Conservation (phyloP, 2,888 invertebrate genomes). For the Nephrocerus scutellatus region DNA sequence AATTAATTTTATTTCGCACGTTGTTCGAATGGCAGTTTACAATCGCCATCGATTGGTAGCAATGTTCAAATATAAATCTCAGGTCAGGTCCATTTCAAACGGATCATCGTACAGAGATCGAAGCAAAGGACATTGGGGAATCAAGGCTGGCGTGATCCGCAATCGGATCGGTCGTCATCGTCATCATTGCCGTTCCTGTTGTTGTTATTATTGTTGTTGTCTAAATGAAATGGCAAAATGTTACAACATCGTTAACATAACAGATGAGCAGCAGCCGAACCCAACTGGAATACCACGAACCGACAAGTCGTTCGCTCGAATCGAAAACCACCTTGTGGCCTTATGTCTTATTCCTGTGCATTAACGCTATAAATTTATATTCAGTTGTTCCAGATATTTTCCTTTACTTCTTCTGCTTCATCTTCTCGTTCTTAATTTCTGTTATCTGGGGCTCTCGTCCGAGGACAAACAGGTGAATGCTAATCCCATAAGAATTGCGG, state of each 20-base stretch:
- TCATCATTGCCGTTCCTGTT: too few species aligned
- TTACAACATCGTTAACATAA: conserved; percentile 45
- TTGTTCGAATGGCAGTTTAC: conserved; percentile 43
- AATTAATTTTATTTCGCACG: conserved; percentile 40
- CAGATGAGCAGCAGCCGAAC: conserved; percentile 31
- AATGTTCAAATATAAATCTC: too few species aligned
- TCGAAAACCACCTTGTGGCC: too few species aligned
- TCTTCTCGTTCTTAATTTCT: conserved; percentile 19
- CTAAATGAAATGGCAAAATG: conserved; percentile 32
- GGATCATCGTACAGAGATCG: too few species aligned
- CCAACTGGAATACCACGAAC: background rate
- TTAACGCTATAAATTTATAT: conserved; percentile 17
- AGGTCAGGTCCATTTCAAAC: too few species aligned
- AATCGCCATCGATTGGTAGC: conserved; percentile 39
- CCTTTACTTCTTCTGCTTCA: conserved; percentile 21
- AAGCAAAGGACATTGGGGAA: too few species aligned
- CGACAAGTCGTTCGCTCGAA: too few species aligned
- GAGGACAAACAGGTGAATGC: conserved; percentile 6
- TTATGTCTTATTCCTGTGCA: too few species aligned
- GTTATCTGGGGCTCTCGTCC: conserved; percentile 1
- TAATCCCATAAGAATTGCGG: too few species aligned
- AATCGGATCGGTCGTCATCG: too few species aligned
- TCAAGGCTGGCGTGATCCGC: too few species aligned
- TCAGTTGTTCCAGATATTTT: conserved; percentile 17
- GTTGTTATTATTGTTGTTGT: too few species aligned